These are phyloP conservation scores for Drosophila oshimai DNA, from an alignment of 1,140 invertebrate genomes.

Conservation along the genomic window DNA sequence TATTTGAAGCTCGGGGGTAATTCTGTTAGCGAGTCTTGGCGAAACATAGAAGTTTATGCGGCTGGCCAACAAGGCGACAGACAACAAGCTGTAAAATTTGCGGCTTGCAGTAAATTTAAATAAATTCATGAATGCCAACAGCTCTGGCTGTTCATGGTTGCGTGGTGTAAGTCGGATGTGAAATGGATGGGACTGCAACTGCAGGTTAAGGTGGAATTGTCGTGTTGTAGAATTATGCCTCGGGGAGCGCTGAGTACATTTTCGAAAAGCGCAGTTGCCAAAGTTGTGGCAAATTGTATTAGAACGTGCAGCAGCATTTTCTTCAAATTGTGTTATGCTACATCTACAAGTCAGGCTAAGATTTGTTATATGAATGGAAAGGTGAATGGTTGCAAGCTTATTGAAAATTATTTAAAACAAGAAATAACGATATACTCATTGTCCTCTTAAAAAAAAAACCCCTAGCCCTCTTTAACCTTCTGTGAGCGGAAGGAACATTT, in stretches of 20 bases:
- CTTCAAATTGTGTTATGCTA: constrained; percentile 13
- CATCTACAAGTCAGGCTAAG: constrained; percentile 5
- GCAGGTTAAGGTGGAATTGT: too few species aligned
- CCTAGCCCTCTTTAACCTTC: too few species aligned
- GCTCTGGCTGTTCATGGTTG: too few species aligned
- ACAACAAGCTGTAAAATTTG: constrained; percentile 56
- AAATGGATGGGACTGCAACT: too few species aligned
- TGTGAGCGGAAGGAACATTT: too few species aligned
- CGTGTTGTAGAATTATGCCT: constrained; percentile 17
- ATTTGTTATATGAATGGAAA: background rate
- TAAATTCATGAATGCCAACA: constrained; percentile 53
- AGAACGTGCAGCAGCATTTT: constrained; percentile 11
- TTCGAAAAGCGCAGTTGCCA: constrained; percentile 3
- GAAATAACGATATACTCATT: too few species aligned
- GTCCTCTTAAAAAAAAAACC: too few species aligned
- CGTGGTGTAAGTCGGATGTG: too few species aligned
- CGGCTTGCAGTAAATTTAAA: constrained; percentile 57
- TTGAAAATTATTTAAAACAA: too few species aligned
- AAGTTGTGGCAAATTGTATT: constrained; percentile 57
- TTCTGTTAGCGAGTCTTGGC: constrained; percentile 46
- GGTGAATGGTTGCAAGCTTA: too few species aligned
- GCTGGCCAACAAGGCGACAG: constrained; percentile 41
- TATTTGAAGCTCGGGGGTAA: constrained; percentile 23
- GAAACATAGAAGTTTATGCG: constrained; percentile 37
- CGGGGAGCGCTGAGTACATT: constrained; percentile 12